These are phyloP conservation scores for Brachionus plicatilis DNA, from an alignment of 1,140 invertebrate genomes.

Conservation along the genomic window DNA sequence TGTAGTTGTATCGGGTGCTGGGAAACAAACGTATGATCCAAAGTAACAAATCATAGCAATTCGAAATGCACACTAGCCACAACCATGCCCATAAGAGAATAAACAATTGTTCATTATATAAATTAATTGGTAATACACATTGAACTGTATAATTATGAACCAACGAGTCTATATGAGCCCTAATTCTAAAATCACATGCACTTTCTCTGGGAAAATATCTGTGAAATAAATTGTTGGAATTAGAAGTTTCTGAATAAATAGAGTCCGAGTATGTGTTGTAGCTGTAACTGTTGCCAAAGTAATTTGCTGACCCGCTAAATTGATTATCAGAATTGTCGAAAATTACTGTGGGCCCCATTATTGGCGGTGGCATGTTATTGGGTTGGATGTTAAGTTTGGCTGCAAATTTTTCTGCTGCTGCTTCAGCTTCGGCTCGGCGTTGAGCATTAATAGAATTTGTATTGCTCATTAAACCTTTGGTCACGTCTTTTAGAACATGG, in stretches of 20 bases:
- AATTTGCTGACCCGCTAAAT: not conserved
- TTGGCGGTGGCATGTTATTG: not conserved
- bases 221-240: not conserved
- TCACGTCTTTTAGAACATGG: conserved; percentile 14
- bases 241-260: conserved; percentile 13
- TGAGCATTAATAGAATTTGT: conserved; percentile 7
- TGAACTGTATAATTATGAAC: conserved; percentile 50
- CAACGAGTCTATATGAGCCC: conserved; percentile 25
- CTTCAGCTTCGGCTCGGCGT: conserved; percentile 13
- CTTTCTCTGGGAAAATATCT: conserved; percentile 40
- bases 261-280: conserved; percentile 5
- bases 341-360: conserved; percentile 25
- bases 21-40: conserved; percentile 18
- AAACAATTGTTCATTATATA: conserved; percentile 56
- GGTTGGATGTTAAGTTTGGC: not conserved
- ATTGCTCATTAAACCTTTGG: conserved; percentile 20
- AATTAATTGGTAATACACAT: conserved; percentile 53
- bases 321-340: conserved; percentile 34
- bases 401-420: conserved; percentile 27
- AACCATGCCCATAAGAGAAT: conserved; percentile 55
- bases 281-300: not conserved
- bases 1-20: conserved; percentile 11
- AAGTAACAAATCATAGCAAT: conserved; percentile 48
- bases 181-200: conserved; percentile 38
- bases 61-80: conserved; percentile 49